Percentiles rank a stretch among this genome's conserved stretches.
Evolutionary conservation across 1,140 invertebrate genomes (phyloP).

Genomic region (Charaxes varanes): DNA sequence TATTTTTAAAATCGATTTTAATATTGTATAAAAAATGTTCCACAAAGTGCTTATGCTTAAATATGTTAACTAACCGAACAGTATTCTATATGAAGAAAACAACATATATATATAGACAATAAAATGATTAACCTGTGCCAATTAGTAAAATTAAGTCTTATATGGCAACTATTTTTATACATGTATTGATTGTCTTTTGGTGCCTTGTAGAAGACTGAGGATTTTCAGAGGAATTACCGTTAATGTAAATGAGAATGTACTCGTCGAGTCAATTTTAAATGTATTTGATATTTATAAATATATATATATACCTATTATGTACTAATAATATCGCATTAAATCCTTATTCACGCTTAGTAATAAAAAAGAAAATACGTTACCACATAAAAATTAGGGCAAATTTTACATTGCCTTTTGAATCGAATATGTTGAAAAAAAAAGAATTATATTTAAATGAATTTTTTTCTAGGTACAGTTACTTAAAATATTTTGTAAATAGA

Average conservation of each 20-base stretch:
- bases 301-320: background rate
- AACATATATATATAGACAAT: conserved; percentile 22
- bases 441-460: background rate
- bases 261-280: conserved; percentile 3
- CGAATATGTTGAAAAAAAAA: conserved; percentile 24
- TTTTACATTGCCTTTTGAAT: conserved; percentile 31
- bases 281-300: conserved; percentile 2
- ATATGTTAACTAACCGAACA: conserved; percentile 11
- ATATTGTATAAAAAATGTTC: background rate
- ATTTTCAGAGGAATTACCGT: conserved; percentile 19
- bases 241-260: conserved; percentile 5
- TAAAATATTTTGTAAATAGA: conserved; percentile 18
- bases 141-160: conserved; percentile 20
- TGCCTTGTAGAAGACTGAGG: conserved; percentile 60
- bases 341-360: conserved; percentile 33
- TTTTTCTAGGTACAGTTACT: conserved; percentile 16
- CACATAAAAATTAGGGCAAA: conserved; percentile 33
- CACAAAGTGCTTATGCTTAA: conserved; percentile 6
- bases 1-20: background rate
- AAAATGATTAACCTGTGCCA: conserved; percentile 31
- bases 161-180: conserved; percentile 38
- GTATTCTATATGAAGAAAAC: conserved; percentile 18
- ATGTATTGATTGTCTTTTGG: conserved; percentile 32
- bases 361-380: conserved; percentile 41
- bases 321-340: conserved; percentile 9